phyloP scores from a whole-genome alignment of 30 jellyfish, hydroid and myxozoan species.

The Cassiopea xamachana region DNA sequence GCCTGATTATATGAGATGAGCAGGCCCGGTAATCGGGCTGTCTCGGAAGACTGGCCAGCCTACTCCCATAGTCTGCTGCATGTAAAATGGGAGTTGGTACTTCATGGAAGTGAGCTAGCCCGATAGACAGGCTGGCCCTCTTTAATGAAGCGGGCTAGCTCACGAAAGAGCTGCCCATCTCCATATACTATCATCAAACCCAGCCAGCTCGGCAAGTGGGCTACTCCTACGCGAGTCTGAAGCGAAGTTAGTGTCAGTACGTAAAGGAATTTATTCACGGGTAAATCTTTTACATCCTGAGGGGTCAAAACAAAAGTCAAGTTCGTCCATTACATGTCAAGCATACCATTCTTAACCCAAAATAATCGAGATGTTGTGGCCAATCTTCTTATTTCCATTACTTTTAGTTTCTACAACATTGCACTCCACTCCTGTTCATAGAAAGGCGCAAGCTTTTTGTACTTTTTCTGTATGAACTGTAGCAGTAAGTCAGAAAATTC shows the following conservation, averaged over 20 bases:
- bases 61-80: background rate
- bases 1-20: background rate
- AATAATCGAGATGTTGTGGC: too few relatives aligned
- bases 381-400: background rate
- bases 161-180: conserved; percentile 32
- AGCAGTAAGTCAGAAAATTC: too few relatives aligned
- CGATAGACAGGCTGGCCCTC: conserved; percentile 3
- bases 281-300: background rate
- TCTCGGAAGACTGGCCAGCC: background rate
- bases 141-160: conserved; percentile 40
- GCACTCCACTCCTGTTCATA: background rate
- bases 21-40: background rate
- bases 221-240: background rate
- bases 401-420: background rate
- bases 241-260: background rate
- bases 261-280: background rate
- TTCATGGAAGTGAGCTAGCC: conserved; percentile 37
- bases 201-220: conserved; percentile 29
- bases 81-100: background rate
- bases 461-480: too few relatives aligned
- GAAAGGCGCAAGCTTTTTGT: background rate
- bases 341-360: background rate
- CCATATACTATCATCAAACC: conserved; percentile 28
- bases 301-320: background rate
- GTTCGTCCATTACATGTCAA: background rate